Base-by-base conservation (phyloP, 1,140 invertebrate genomes). In the Chlorops oryzae region DNA sequence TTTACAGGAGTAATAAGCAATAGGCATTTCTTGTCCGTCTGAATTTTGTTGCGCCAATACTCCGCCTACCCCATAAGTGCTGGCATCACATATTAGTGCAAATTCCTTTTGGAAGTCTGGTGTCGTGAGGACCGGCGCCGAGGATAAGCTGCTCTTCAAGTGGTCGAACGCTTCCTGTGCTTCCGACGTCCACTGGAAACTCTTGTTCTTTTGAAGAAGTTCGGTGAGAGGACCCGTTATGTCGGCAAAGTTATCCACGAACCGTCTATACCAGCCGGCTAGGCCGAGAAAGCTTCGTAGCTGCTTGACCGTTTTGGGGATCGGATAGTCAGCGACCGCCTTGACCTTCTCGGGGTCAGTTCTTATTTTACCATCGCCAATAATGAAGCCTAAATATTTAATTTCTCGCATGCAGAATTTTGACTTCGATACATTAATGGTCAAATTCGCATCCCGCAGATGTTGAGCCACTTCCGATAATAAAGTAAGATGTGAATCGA, bases 331-430 rank as follows among this genome's bases (percentile, higher is more conserved):
- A 2, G 17, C 13, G 7, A 46, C 20, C 6, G 24, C 24, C n/a
- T 12, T n/a, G 2, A 46, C n/a, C 13, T 46, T 46, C 10, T 17
- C 24, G 5, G 10, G 62, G 61, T 15, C 77, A 56, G 3, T 61
- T 58, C 15, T 25, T 5, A 51, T 43, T 28, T 74, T 78, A 2
- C 49, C 49, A n/a, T 51, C 24, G 13, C 49, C 49, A 35, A 51
- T 32, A 4, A 51, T 35, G 13, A 44, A 34, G 4, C 41, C 40
- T 17, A 51, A 22, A 25, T 51, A 51, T 25, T 35, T 28, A 21
- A 51, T 42, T 21, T 51, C 49, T 25, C 32, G 13, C 13, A 78
- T 58, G 24, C 73, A 77, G 2, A 80, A 52, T 23, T 65, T 73
- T 62, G 1, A 63, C 46, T 51, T 51, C 22, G 28, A 34, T 21